phyloP scores from a whole-genome alignment of 2,888 invertebrate genomes.

The Euplexia lucipara region DNA sequence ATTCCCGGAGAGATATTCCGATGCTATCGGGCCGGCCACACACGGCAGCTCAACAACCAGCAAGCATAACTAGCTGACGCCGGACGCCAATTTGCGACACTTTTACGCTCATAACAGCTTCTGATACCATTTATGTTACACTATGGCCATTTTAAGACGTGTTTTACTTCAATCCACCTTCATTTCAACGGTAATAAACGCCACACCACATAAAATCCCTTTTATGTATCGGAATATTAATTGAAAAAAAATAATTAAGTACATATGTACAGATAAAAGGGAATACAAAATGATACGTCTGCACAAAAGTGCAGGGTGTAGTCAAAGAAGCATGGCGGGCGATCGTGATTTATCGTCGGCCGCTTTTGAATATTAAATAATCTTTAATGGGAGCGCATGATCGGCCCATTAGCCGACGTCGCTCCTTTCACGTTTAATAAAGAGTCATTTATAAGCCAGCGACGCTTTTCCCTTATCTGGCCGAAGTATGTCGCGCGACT shows the following conservation, averaged over 20 bases:
- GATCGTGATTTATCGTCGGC: constrained; percentile 89
- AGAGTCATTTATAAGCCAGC: constrained; percentile 91
- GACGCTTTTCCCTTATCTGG: constrained; percentile 90
- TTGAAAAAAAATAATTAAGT: constrained; percentile 63
- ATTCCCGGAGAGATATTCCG: constrained; percentile 80
- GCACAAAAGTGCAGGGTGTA: constrained; percentile 88
- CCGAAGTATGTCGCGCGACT: constrained; percentile 88
- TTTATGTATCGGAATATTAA: constrained; percentile 65
- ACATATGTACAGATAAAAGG: constrained; percentile 64
- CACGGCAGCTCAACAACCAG: constrained; percentile 75
- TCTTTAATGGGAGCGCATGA: constrained; percentile 91
- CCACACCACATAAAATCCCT: constrained; percentile 65
- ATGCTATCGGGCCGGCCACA: constrained; percentile 85
- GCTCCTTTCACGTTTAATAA: constrained; percentile 91
- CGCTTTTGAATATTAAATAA: constrained; percentile 91
- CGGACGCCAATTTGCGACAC: constrained; percentile 83
- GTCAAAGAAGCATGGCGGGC: constrained; percentile 88
- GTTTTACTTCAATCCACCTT: constrained; percentile 70
- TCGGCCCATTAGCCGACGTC: constrained; percentile 91
- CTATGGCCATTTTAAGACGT: constrained; percentile 71
- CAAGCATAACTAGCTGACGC: constrained; percentile 80
- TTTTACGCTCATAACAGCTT: constrained; percentile 82
- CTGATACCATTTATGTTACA: constrained; percentile 77
- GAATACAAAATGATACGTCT: constrained; percentile 78
- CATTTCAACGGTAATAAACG: constrained; percentile 65